Conservation (phyloP, 2,113 vertebrate species). For the Tyrannus savana region DNA sequence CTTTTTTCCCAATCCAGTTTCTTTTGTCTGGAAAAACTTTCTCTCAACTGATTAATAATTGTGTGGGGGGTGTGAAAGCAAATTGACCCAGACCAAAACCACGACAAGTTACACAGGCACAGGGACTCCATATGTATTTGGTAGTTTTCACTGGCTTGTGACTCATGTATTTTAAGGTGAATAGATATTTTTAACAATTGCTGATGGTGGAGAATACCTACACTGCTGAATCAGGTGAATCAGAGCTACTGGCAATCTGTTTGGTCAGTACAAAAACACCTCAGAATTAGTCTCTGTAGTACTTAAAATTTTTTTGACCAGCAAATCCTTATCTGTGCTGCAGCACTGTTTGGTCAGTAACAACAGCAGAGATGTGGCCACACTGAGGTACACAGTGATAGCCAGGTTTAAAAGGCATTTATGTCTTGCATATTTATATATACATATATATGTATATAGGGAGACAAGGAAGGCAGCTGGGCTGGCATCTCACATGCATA, state of each 20-base stretch:
- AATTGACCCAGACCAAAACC: too few relatives aligned
- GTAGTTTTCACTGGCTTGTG: not conserved
- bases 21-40: too few relatives aligned
- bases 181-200: not conserved
- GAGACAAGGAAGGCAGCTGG: not conserved
- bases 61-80: too few relatives aligned
- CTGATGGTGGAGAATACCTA: not conserved
- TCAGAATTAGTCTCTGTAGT: not conserved
- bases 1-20: too few relatives aligned
- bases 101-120: not conserved
- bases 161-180: not conserved
- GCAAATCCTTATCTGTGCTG: not conserved
- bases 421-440: not conserved
- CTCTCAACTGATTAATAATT: too few relatives aligned
- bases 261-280: not conserved
- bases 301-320: not conserved
- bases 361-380: not conserved
- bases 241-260: not conserved
- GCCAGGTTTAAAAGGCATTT: not conserved
- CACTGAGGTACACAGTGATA: not conserved
- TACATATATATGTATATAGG: not conserved
- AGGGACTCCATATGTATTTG: not conserved
- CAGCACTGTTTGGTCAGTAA: not conserved
- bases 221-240: not conserved
- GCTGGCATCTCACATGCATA: not conserved